phyloP scores from a whole-genome alignment of 1,140 invertebrate species.

The Armadillidium nasatum region DNA sequence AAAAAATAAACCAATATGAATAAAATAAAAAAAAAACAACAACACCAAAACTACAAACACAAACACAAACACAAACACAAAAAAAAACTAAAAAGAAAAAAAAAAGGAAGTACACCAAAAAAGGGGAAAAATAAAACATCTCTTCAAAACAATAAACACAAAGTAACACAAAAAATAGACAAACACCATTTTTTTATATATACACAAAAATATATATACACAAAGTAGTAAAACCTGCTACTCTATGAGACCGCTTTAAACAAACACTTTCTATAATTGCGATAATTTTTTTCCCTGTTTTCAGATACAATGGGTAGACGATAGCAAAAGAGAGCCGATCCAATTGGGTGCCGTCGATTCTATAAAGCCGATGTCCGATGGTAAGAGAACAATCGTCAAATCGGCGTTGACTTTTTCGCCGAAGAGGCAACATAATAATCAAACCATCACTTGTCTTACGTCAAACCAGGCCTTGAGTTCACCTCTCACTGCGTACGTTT shows the following conservation, averaged over 20 bases:
- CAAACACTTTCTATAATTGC: neutral
- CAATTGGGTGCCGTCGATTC: slow-evolving; percentile 28
- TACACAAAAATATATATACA: neutral
- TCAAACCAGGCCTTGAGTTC: slow-evolving; percentile 47
- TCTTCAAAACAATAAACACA: no score
- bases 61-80: no score
- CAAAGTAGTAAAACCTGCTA: neutral
- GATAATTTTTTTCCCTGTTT: neutral
- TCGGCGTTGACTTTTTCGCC: slow-evolving; percentile 49
- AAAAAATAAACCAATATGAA: no score
- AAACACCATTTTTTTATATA: neutral
- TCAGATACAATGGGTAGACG: slow-evolving; percentile 44
- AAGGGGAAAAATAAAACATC: no score
- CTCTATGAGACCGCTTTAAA: neutral
- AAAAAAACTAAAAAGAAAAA: no score
- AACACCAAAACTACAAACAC: no score
- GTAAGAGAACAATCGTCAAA: slow-evolving; percentile 47
- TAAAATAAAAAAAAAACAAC: no score
- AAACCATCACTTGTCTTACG: slow-evolving; percentile 49
- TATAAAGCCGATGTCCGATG: slow-evolving; percentile 44
- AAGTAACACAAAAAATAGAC: no score
- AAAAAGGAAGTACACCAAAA: no score
- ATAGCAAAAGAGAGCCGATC: slow-evolving; percentile 36
- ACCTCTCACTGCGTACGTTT: slow-evolving; percentile 35
- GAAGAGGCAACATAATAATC: slow-evolving; percentile 48